Evolutionary conservation across 2,888 invertebrate genomes (phyloP), one percentile per base, ranked within the genome.

Genomic region (Agrochola lychnidis): DNA sequence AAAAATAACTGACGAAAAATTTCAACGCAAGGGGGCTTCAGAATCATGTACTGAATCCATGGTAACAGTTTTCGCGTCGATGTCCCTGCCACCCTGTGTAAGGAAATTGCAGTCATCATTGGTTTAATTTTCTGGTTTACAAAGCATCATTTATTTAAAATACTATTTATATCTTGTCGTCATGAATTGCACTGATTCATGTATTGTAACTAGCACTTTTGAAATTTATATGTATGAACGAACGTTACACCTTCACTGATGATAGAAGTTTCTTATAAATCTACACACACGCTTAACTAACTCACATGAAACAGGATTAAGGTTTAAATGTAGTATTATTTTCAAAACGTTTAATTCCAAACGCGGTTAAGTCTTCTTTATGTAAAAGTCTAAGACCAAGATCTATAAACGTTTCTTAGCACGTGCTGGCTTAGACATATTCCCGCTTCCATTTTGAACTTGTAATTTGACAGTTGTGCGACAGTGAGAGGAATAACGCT

Each of bases 261-360:
- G 36, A 16, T 51, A 25, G 1, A 68, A 53, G 7, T 63, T 68
- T 61, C 4, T 68, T 22, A 68, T 30, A 57, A 66, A 40, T 77
- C 81, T 78, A 78, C 76, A 68, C 67, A 84, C 64, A 62, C 25
- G 61, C 5, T 59, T 48, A 62, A 45, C 36, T 72, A 69, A 63
- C 56, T 70, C 36, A 86, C 67, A 68, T 67, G 12, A 74, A 81
- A 61, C 25, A 53, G 1, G 22, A 36, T 69, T 64, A 72, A 64
- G 19, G n/a, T 59, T 36, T 42, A 22, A 25, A 45, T 61, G 61
- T 67, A 22, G 51, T 51, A 51, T 70, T 73, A 82, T 30, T 73
- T 25, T 51, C 82, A 69, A 79, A 79, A 82, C 51, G 76, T 14
- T 36, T 25, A 36, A 4, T n/a, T 57, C 9, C 16, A 19, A 62